These are phyloP conservation scores for Porphyrio hochstetteri DNA, from an alignment of 2,113 vertebrate genomes.

Conservation along the genomic window DNA sequence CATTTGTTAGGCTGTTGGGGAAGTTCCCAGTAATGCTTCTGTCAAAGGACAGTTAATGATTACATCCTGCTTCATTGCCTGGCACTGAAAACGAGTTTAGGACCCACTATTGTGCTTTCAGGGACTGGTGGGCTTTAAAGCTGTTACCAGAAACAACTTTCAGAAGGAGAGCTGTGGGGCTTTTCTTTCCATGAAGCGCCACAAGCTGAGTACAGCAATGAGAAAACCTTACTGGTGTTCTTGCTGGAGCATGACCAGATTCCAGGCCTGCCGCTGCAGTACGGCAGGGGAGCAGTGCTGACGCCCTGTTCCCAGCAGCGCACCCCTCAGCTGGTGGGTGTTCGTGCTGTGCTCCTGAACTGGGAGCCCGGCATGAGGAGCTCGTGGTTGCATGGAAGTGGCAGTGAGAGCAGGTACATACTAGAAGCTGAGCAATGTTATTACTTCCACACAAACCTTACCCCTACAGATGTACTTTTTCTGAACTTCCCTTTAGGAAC, in stretches of 20 bases:
- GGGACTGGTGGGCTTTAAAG: background rate
- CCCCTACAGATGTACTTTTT: background rate
- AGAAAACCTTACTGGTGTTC: background rate
- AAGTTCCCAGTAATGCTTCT: background rate
- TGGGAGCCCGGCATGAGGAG: background rate
- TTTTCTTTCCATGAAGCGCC: background rate
- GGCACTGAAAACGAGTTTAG: background rate
- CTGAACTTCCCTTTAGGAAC: background rate
- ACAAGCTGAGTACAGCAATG: background rate
- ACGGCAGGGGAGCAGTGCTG: background rate
- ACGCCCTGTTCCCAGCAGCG: rapidly evolving
- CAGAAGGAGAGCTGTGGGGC: background rate
- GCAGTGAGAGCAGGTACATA: background rate
- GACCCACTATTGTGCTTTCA: background rate
- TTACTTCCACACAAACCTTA: background rate
- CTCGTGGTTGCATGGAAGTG: background rate
- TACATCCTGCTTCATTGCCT: background rate
- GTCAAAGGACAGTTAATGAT: background rate
- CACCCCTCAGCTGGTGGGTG: background rate
- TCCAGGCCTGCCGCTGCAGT: background rate
- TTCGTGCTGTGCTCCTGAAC: background rate
- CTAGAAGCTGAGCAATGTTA: background rate
- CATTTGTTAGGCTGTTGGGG: conserved; percentile 21
- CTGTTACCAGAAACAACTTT: background rate
- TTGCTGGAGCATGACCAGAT: background rate